Evolutionary conservation across 2,888 invertebrate species (phyloP).

Genomic region (Tetramorium bicarinatum): DNA sequence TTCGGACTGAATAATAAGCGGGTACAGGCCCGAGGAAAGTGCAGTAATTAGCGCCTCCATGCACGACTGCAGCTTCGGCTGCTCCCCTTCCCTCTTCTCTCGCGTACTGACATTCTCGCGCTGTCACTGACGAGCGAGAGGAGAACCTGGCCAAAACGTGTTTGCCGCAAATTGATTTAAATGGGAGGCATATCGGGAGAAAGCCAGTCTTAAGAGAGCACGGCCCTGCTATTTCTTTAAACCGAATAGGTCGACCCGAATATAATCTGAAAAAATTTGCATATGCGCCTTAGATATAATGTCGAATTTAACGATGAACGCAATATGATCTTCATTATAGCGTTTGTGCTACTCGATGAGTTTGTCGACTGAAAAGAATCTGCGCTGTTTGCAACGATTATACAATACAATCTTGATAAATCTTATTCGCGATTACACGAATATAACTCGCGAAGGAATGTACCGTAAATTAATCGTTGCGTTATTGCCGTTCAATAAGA

Average conservation of each 20-base stretch:
- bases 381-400: not conserved
- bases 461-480: not conserved
- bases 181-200: not conserved
- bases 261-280: conserved; percentile 20
- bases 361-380: not conserved
- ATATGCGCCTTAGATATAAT: too few species aligned
- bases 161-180: conserved; percentile 27
- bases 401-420: not conserved
- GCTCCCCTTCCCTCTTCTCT: not conserved
- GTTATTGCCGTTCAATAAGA: not conserved
- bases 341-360: not conserved
- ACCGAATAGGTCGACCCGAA: not conserved
- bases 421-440: not conserved
- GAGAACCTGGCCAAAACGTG: conserved; percentile 9
- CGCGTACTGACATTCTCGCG: conserved; percentile 11
- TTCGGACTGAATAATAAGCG: conserved; percentile 73
- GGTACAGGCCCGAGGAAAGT: conserved; percentile 59
- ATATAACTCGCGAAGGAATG: not conserved
- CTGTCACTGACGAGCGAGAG: conserved; percentile 12
- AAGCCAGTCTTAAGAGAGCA: not conserved
- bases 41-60: conserved; percentile 67
- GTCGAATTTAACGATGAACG: not conserved
- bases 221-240: not conserved
- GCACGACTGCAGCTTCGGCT: conserved; percentile 14
- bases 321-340: not conserved